Percentiles rank a stretch among this genome's conserved stretches.
These are phyloP conservation scores for Thymelicus lineola DNA, from an alignment of 2,888 invertebrate genomes.

Conservation along the genomic window DNA sequence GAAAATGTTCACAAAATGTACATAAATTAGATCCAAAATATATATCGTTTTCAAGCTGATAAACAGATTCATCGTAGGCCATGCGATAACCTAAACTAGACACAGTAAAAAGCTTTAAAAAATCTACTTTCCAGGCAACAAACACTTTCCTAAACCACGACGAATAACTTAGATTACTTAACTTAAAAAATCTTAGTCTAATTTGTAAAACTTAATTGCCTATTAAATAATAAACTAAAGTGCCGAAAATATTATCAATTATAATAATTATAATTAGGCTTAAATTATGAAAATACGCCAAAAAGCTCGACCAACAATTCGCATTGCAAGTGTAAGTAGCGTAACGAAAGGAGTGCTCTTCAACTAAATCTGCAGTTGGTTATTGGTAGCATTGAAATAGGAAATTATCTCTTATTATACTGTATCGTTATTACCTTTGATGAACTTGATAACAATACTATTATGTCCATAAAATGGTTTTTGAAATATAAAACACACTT, in stretches of 20 bases:
- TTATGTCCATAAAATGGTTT: too few relatives aligned
- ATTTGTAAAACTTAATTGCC: slow-evolving; percentile 59
- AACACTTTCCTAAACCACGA: slow-evolving; percentile 35
- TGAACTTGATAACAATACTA: too few relatives aligned
- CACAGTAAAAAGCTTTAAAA: slow-evolving; percentile 4
- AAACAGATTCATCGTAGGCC: slow-evolving; percentile 8
- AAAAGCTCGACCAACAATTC: slow-evolving; percentile 63
- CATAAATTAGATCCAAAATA: slow-evolving; percentile 4
- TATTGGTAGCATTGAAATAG: too few relatives aligned
- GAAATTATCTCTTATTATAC: too few relatives aligned
- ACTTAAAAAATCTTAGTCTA: slow-evolving; percentile 49
- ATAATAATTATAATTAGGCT: slow-evolving; percentile 43
- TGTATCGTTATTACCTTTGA: too few relatives aligned
- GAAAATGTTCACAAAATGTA: slow-evolving; percentile 40
- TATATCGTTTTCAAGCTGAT: not conserved
- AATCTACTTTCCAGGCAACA: not conserved
- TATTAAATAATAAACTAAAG: slow-evolving; percentile 55
- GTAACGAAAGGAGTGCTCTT: not conserved
- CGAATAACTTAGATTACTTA: slow-evolving; percentile 25
- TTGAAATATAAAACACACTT: too few relatives aligned
- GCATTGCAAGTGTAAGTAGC: slow-evolving; percentile 54
- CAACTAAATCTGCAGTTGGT: too few relatives aligned
- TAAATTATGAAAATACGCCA: slow-evolving; percentile 42
- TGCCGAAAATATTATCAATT: slow-evolving; percentile 53
- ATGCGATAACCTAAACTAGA: not conserved